Evolutionary conservation across 1,140 invertebrate species (phyloP).

Genomic region (Drosophila tristis): DNA sequence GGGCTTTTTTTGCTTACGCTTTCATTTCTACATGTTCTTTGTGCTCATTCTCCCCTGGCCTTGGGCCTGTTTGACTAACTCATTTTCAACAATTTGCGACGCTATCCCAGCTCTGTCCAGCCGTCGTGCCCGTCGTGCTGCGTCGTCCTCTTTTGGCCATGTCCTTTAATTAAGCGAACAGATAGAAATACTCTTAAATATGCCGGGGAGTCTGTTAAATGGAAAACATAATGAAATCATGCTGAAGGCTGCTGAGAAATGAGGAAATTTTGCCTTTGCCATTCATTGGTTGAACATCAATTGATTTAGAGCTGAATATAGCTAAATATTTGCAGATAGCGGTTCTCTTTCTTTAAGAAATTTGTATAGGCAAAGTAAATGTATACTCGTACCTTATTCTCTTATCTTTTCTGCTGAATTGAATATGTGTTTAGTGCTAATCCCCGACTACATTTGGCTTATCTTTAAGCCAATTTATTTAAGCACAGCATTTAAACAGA

Average conservation of each 20-base stretch:
- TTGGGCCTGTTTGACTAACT: conserved; percentile 78
- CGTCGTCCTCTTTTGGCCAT: not conserved
- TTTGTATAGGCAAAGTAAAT: too few relatives aligned
- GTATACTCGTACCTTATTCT: too few relatives aligned
- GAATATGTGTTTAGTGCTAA: too few relatives aligned
- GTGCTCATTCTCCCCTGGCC: conserved; percentile 55
- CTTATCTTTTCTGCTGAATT: too few relatives aligned
- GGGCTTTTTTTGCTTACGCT: conserved; percentile 51
- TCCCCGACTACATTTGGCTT: too few relatives aligned
- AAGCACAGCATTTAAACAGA: too few relatives aligned
- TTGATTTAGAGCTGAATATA: not conserved
- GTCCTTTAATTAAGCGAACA: conserved; percentile 66
- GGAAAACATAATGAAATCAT: conserved; percentile 63
- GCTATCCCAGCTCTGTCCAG: not conserved
- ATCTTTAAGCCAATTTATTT: too few relatives aligned
- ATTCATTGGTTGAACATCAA: conserved; percentile 10
- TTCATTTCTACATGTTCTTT: conserved; percentile 54
- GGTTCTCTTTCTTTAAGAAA: too few relatives aligned
- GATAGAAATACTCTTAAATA: conserved; percentile 74
- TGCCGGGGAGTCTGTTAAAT: conserved; percentile 60
- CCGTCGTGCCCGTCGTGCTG: not conserved
- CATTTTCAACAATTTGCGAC: conserved; percentile 73
- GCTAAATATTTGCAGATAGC: too few relatives aligned
- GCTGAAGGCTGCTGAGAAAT: conserved; percentile 26
- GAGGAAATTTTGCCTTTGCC: conserved; percentile 34